Base-by-base conservation (phyloP, 2,888 invertebrate genomes). In the Hydraecia micacea region DNA sequence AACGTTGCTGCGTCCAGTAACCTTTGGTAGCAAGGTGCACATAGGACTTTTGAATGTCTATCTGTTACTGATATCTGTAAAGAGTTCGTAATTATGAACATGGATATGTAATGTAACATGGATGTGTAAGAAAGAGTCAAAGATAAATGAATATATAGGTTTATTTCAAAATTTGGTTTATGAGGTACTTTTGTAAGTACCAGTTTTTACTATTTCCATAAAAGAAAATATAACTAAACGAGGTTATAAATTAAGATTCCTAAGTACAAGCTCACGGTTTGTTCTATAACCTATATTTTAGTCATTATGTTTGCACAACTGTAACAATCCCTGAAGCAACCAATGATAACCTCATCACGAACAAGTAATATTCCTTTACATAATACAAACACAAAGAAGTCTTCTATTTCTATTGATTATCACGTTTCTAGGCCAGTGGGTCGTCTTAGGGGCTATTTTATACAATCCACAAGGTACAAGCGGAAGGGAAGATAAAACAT, bases 21-120 rank as follows among this genome's bases (percentile, higher is more conserved):
- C 69, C 90, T 90, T 15, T 87, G 83, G 75, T 91, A 93, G 84
- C 96, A 96, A 39, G 84, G 77, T 55, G 85, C 80, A 81, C 96
- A 97, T 80, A 96, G 93, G 0, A 91, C 81, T 87, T 95, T 95
- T n/a, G 96, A 93, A 88, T 93, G 91, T 70, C 79, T 79, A 75
- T 96, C 96, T 18, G 87, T 83, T 78, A 87, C 81, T 39, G 89
- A 86, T 73, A 96, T 87, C 96, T 96, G 86, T 28, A 92, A 93
- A 78, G 77, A n/a, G 13, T 5, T n/a, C n/a, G 7, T 46, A 1
- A 32, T 46, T n/a, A 75, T 75, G 11, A 58, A 63, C 1, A 25
- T 25, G 0, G n/a, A 21, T 42, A 11, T 28, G 21, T n/a, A n/a
- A 18, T 55, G 18, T 39, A 39, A 28, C 6, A 36, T 25, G 25